phyloP scores from a whole-genome alignment of 2,797 vertebrate genomes.

The Artibeus lituratus region DNA sequence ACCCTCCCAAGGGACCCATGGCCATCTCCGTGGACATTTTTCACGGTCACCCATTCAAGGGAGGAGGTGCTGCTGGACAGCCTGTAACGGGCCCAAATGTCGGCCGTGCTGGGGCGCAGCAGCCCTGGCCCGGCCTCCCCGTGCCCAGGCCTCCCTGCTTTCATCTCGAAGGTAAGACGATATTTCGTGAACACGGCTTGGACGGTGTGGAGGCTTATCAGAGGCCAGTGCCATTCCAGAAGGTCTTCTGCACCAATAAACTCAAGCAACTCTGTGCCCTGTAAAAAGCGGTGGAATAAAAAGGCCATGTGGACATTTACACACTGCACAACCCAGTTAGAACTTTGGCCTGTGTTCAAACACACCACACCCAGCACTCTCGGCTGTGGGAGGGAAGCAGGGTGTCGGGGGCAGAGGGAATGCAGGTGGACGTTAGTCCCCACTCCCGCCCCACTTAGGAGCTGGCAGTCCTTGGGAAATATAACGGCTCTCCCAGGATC shows the following conservation, averaged over 20 bases:
- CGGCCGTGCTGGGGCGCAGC: not conserved
- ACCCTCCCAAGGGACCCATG: not conserved
- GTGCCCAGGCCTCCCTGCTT: not conserved
- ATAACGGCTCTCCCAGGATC: not conserved
- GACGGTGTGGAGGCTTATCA: not conserved
- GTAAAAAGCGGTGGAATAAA: not conserved
- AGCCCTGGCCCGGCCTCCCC: not conserved
- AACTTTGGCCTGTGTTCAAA: not conserved
- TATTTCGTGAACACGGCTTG: not conserved
- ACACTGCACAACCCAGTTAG: not conserved
- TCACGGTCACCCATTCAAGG: not conserved
- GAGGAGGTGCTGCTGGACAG: not conserved
- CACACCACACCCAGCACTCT: not conserved
- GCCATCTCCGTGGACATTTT: not conserved
- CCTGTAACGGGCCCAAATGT: not conserved
- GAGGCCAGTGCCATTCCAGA: not conserved
- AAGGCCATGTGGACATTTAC: not conserved
- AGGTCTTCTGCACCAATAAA: not conserved
- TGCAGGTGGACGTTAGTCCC: not conserved
- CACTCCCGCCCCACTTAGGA: not conserved
- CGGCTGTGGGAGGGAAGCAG: not conserved
- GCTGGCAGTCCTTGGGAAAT: conserved; percentile 33
- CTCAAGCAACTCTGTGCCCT: not conserved
- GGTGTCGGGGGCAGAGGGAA: not conserved
- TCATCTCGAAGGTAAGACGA: not conserved